Base-by-base conservation (phyloP, 2,888 invertebrate genomes). In the Diabrotica balteata region DNA sequence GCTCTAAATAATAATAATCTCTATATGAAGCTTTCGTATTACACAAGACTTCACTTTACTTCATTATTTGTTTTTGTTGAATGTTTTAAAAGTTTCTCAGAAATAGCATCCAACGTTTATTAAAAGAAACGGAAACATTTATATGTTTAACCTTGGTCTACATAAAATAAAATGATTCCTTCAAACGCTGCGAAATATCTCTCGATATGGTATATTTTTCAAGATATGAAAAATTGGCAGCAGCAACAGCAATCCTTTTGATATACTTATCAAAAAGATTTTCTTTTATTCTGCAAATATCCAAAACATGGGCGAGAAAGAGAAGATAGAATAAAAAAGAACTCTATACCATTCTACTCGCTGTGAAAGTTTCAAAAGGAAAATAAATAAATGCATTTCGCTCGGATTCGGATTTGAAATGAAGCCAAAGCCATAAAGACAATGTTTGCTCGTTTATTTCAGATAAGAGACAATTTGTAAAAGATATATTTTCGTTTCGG, bases 351-450 rank as follows among this genome's bases (percentile, higher is more conserved):
- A 47, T 32, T 59, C 32, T 32, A 17, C 45, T 9, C 59, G 47
- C 22, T 10, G 22, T 47, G 47, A 61, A 45, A 45, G 43, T 43
- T 44, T 44, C 8, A 11, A 60, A 54, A 4, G n/a, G 2, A 10
- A 54, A 54, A 54, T 54, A 54, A 43, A 54, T 54, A 43, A 54
- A 54, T 32, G 42, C n/a, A 54, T 61, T 46, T 50, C 11, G 32
- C 11, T 17, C 17, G 60, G 42, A n/a, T n/a, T 10, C 17, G 60
- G 49, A n/a, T n/a, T 51, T 61, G 44, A 44, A 61, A 44, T 61
- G 8, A 11, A 51, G 51, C 60, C 43, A 52, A 50, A 61, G 32
- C 60, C 60, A 52, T 45, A 45, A 44, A 51, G 45, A 51, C 44
- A 61, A 42, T 44, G 52, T 44, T 60, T n/a, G 32, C 42, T 44